Percentiles rank a stretch among this genome's conserved stretches.
phyloP scores from a whole-genome alignment of 1,140 invertebrate species.

The Drosophila equinoxialis region DNA sequence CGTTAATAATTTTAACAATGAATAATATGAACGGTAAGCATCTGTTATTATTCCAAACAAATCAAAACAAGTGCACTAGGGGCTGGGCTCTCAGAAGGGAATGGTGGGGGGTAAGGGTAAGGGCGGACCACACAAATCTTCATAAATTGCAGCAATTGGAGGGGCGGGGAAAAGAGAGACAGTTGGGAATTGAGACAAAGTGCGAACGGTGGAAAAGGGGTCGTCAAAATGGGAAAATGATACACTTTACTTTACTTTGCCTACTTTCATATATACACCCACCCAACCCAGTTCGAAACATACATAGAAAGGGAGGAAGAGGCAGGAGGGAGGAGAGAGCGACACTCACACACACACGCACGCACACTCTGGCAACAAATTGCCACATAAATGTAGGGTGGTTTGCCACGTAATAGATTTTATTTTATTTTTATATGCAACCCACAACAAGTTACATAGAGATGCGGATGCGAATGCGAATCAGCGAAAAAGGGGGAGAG shows the following conservation, averaged over 20 bases:
- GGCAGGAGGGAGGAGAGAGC: no score
- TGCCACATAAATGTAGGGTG: constrained; percentile 83
- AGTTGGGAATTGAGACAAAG: constrained; percentile 80
- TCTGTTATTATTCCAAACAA: constrained; percentile 83
- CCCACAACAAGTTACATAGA: constrained; percentile 41
- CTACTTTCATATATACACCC: neutral
- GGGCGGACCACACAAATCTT: constrained; percentile 75
- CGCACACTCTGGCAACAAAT: constrained; percentile 81
- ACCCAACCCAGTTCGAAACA: no score
- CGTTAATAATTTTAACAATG: constrained; percentile 83
- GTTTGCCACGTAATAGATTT: constrained; percentile 83
- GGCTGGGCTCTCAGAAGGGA: neutral
- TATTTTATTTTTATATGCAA: constrained; percentile 78
- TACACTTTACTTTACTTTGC: constrained; percentile 72
- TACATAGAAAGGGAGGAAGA: no score
- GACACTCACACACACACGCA: constrained; percentile 50
- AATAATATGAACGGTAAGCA: constrained; percentile 82
- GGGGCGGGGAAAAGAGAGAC: constrained; percentile 36
- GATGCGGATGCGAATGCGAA: neutral
- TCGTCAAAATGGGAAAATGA: constrained; percentile 82
- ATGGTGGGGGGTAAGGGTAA: neutral
- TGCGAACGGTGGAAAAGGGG: constrained; percentile 65
- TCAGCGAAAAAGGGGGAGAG: neutral
- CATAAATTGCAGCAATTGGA: constrained; percentile 81
- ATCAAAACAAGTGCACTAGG: constrained; percentile 82